phyloP scores from a whole-genome alignment of 92 coral and sea anemone genomes.

The Porites lobata region DNA sequence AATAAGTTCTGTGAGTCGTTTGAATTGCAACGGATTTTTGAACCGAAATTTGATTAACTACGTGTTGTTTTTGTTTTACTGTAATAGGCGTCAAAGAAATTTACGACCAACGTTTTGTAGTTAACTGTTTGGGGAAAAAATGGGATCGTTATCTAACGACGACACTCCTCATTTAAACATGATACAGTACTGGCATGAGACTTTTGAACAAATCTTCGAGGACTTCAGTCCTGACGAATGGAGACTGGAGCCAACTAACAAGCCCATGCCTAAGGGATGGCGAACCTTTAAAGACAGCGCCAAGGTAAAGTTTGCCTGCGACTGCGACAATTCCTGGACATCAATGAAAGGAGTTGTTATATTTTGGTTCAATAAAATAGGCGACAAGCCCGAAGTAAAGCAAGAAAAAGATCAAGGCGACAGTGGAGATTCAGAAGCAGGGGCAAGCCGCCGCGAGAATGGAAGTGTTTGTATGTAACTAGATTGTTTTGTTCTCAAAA shows the following conservation, averaged over 20 bases:
- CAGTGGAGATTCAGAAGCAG: not conserved
- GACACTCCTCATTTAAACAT: conserved; percentile 32
- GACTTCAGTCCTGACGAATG: conserved; percentile 41
- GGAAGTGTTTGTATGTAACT: not conserved
- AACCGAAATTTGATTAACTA: no score
- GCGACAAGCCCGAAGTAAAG: not conserved
- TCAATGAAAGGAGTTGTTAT: conserved; percentile 52
- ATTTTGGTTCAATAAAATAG: conserved; percentile 55
- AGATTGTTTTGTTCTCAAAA: no score
- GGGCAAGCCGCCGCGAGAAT: not conserved
- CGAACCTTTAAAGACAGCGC: conserved; percentile 18
- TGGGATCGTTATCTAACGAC: not conserved
- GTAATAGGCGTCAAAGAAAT: no score
- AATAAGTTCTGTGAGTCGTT: no score
- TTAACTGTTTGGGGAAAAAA: not conserved
- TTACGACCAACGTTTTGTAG: no score
- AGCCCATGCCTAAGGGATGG: conserved; percentile 10
- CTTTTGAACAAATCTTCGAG: conserved; percentile 30
- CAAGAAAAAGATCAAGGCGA: not conserved
- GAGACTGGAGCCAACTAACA: conserved; percentile 47
- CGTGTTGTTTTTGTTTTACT: no score
- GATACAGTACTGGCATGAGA: conserved; percentile 17
- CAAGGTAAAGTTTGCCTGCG: conserved; percentile 50
- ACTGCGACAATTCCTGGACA: conserved; percentile 48
- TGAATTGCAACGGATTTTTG: no score